These are phyloP conservation scores for Enteromius paludinosus DNA, from an alignment of 2,797 vertebrate species.

Conservation along the genomic window DNA sequence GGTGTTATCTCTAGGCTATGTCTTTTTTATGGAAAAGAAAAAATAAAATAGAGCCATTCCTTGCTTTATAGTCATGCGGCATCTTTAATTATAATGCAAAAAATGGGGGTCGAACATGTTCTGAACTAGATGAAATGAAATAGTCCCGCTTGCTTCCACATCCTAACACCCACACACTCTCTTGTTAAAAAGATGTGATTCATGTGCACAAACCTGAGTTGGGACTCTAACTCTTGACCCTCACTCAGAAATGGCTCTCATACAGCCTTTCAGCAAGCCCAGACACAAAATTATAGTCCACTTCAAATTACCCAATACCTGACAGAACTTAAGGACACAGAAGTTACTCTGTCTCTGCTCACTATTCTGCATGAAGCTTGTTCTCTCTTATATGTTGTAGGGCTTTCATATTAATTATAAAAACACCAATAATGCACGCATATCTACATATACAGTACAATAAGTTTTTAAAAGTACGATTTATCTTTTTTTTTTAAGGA, in stretches of 20 bases:
- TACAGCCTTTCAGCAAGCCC: conserved; percentile 25
- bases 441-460: neutral
- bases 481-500: neutral
- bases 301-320: conserved; percentile 26
- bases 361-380: neutral
- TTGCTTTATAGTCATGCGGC: neutral
- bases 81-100: conserved; percentile 27
- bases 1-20: neutral
- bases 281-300: conserved; percentile 47
- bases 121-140: conserved; percentile 18
- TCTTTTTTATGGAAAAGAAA: conserved; percentile 1
- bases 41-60: conserved; percentile 1
- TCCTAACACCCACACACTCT: conserved; percentile 23
- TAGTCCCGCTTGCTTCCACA: neutral
- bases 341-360: neutral
- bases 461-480: neutral
- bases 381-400: neutral
- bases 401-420: neutral
- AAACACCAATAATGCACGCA: neutral
- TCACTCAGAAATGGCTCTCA: conserved; percentile 17
- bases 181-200: conserved; percentile 38
- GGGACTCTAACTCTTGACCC: conserved; percentile 41
- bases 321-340: conserved; percentile 22
- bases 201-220: neutral
- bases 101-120: conserved; percentile 1